Evolutionary conservation across 2,113 vertebrate genomes (phyloP).

Genomic region (Rhea pennata): DNA sequence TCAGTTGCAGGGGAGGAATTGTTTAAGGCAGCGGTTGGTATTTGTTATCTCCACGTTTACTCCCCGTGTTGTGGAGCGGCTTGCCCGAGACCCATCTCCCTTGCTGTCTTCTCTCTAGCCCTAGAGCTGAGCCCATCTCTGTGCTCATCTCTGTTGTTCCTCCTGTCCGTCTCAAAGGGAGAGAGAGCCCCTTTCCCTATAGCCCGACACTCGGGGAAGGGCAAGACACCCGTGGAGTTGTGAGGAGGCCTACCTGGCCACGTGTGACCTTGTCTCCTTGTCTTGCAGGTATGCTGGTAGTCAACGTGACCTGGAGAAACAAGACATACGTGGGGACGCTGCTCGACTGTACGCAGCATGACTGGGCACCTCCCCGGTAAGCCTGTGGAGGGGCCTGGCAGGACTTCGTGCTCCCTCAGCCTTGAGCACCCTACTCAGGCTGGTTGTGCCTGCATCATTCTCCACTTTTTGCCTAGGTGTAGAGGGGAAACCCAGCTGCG

Average conservation of each 20-base stretch:
- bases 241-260: background rate
- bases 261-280: background rate
- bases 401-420: background rate
- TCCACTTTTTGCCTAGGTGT: rapidly evolving
- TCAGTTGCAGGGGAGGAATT: too few species aligned
- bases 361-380: slow-evolving; percentile 98
- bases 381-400: background rate
- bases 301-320: slow-evolving; percentile 99
- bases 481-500: background rate
- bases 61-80: too few species aligned
- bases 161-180: rapidly evolving
- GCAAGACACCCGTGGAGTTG: rapidly evolving
- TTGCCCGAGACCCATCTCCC: background rate
- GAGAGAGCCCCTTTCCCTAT: background rate
- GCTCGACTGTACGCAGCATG: slow-evolving; percentile 95
- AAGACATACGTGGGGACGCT: slow-evolving; percentile 97
- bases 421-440: background rate
- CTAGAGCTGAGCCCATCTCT: background rate
- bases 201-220: background rate
- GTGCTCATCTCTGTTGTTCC: background rate
- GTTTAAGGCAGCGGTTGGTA: too few species aligned
- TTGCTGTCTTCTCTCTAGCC: background rate
- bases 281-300: slow-evolving; percentile 94
- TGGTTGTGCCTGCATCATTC: background rate
- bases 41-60: too few species aligned